Conservation (phyloP, 2,113 vertebrate genomes). For the Puntigrus tetrazona region DNA sequence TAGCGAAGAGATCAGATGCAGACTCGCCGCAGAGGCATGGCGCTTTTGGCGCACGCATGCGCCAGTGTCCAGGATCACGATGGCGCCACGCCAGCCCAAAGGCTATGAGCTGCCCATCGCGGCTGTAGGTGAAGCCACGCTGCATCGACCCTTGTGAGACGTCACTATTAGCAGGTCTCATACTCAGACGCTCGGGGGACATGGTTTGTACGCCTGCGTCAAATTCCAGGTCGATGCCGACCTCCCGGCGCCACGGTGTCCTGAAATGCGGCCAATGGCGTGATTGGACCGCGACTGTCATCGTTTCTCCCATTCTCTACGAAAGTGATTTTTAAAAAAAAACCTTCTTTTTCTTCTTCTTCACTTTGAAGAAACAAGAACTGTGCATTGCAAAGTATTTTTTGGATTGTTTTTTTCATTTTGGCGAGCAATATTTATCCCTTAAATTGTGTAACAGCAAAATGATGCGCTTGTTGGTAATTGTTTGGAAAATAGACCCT, state of each 20-base stretch:
- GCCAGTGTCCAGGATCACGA: slow-evolving; percentile 96
- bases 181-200: slow-evolving; percentile 97
- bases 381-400: not conserved
- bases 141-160: slow-evolving; percentile 94
- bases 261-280: slow-evolving; percentile 93
- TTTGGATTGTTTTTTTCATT: not conserved
- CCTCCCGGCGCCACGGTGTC: slow-evolving; percentile 94
- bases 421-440: not conserved
- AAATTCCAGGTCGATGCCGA: slow-evolving; percentile 95
- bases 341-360: not conserved
- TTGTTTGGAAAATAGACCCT: not conserved
- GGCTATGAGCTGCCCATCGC: slow-evolving; percentile 94
- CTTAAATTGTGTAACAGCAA: not conserved
- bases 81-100: slow-evolving; percentile 96
- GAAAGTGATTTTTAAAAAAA: slow-evolving; percentile 26
- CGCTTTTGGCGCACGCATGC: slow-evolving; percentile 98
- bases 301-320: slow-evolving; percentile 98
- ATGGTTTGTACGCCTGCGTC: slow-evolving; percentile 97
- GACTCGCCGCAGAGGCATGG: slow-evolving; percentile 97
- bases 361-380: not conserved
- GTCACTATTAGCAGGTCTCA: slow-evolving; percentile 98
- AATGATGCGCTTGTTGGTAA: not conserved
- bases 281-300: slow-evolving; percentile 93
- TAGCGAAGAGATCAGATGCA: too few relatives aligned
- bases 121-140: slow-evolving; percentile 93